Conservation (phyloP, 2,888 invertebrate genomes). For the Halictus quadricinctus region DNA sequence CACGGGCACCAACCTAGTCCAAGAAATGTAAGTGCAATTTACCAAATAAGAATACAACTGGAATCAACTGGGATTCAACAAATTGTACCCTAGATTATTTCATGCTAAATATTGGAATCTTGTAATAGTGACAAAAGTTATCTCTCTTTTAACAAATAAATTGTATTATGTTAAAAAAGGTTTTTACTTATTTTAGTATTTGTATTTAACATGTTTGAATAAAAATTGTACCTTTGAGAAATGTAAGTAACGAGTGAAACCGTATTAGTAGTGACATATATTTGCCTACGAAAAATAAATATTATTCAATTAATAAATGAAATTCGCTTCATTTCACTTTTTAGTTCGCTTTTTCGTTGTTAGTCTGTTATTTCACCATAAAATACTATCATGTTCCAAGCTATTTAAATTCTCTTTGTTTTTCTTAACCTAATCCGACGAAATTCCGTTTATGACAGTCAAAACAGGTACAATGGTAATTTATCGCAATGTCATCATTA, state of each 20-base stretch:
- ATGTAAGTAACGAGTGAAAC: slow-evolving; percentile 62
- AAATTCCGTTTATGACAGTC: slow-evolving; percentile 46
- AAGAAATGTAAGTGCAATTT: background rate
- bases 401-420: slow-evolving; percentile 36
- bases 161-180: background rate
- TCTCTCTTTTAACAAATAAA: background rate
- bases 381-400: slow-evolving; percentile 35
- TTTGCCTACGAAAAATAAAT: slow-evolving; percentile 44
- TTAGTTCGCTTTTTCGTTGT: slow-evolving; percentile 32
- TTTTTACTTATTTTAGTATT: background rate
- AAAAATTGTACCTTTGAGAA: slow-evolving; percentile 28
- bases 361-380: slow-evolving; percentile 32
- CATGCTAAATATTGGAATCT: slow-evolving; percentile 23
- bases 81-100: slow-evolving; percentile 15
- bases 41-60: background rate
- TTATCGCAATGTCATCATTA: slow-evolving; percentile 56
- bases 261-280: slow-evolving; percentile 15
- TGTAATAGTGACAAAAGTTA: slow-evolving; percentile 6
- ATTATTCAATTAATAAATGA: slow-evolving; percentile 55
- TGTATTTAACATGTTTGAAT: background rate
- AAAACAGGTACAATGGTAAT: slow-evolving; percentile 47
- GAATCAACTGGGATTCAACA: background rate
- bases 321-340: slow-evolving; percentile 42
- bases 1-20: background rate
- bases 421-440: slow-evolving; percentile 45